Evolutionary conservation across 2,888 invertebrate species (phyloP), one percentile per base, ranked within the genome.

Genomic region (Sipunculus nudus): DNA sequence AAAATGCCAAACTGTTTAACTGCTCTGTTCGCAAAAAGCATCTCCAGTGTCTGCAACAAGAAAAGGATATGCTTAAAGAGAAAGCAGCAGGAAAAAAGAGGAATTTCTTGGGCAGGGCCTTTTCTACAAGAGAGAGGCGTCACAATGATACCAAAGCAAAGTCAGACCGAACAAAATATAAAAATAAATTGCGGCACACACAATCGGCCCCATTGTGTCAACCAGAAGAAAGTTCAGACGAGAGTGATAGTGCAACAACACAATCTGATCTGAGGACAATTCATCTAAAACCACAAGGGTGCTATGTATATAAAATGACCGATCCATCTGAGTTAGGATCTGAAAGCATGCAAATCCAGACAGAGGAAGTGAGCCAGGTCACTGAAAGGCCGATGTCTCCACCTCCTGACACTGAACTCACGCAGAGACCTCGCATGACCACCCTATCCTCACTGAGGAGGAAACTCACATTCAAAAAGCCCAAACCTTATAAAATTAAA

Each of bases 301-400:
- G 62, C 25, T 58, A 58, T 29, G 26, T 62, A 21, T 62, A 58
- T 35, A 29, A 55, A 38, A 38, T 60, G 4, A 50, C 39, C 13
- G 26, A 21, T 4, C 28, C 41, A 13, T 19, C 57, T 2, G 41
- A 43, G 2, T 8, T 38, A 21, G n/a, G n/a, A n/a, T n/a, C n/a
- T n/a, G n/a, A n/a, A n/a, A n/a, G n/a, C n/a, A n/a, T n/a, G n/a
- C n/a, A n/a, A n/a, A n/a, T n/a, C n/a, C n/a, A n/a, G n/a, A n/a
- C n/a, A n/a, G n/a, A n/a, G n/a, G n/a, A n/a, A n/a, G n/a, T n/a
- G n/a, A n/a, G n/a, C n/a, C n/a, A n/a, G n/a, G n/a, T n/a, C n/a
- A n/a, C n/a, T n/a, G n/a, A n/a, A n/a, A n/a, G n/a, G n/a, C n/a
- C n/a, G n/a, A n/a, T n/a, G n/a, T n/a, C n/a, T n/a, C n/a, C n/a